These are phyloP conservation scores for Gymnogyps californianus DNA, from an alignment of 2,113 vertebrate species.

Conservation along the genomic window DNA sequence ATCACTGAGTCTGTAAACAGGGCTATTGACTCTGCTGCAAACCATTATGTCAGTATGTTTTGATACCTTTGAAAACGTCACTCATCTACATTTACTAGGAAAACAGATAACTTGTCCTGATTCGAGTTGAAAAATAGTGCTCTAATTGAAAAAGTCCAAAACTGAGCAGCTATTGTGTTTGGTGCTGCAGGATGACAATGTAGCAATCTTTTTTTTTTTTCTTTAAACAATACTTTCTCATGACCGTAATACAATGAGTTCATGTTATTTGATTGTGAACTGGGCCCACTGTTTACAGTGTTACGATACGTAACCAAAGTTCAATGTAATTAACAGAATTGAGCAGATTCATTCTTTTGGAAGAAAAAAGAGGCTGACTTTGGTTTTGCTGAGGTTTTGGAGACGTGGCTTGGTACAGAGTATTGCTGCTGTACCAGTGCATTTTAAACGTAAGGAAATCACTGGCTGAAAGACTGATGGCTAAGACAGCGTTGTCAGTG, in stretches of 20 bases:
- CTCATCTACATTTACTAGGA: neutral
- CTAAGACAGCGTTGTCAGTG: neutral
- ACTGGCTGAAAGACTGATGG: neutral
- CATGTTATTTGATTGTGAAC: conserved; percentile 2
- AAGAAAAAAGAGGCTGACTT: neutral
- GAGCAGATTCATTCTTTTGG: neutral
- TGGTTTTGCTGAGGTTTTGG: neutral
- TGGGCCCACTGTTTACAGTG: conserved; percentile 46
- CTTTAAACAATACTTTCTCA: neutral
- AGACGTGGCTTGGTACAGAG: neutral
- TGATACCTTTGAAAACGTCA: neutral
- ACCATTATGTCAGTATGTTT: neutral
- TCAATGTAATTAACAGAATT: neutral
- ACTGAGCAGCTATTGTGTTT: neutral
- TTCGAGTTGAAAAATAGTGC: neutral
- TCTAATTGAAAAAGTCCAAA: neutral
- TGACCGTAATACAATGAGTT: neutral
- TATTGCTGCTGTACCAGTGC: neutral
- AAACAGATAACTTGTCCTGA: neutral
- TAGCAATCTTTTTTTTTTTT: neutral
- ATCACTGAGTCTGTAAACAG: neutral
- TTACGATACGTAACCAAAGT: conserved; percentile 17
- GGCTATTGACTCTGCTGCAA: neutral
- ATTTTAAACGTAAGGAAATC: neutral
- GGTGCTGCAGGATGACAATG: neutral